Percentiles rank a stretch among this genome's conserved stretches.
Conservation (phyloP, 2,113 vertebrate species). For the Chaenogobius annularis region DNA sequence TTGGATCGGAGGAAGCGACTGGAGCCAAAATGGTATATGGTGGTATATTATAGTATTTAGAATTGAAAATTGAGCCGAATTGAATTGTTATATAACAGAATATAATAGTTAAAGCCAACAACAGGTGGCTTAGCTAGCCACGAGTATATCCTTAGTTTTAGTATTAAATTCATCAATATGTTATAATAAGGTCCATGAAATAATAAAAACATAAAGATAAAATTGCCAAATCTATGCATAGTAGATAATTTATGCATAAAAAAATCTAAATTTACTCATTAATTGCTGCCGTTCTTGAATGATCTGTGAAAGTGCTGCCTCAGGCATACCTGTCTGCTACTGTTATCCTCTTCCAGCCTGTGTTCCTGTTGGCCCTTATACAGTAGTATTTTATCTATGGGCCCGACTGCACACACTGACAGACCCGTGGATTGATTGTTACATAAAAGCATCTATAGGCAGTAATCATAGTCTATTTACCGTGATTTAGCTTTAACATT, state of each 20-base stretch:
- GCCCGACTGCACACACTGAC: conserved; percentile 34
- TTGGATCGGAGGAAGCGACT: conserved; percentile 60
- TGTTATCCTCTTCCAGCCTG: conserved; percentile 54
- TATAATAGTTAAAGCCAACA: neutral
- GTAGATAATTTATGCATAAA: too few relatives aligned
- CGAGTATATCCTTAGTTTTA: neutral
- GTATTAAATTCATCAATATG: too few relatives aligned
- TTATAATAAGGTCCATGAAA: too few relatives aligned
- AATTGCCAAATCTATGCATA: too few relatives aligned
- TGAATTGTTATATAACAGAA: too few relatives aligned
- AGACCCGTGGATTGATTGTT: conserved; percentile 22
- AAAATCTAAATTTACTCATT: too few relatives aligned
- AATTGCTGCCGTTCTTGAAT: too few relatives aligned
- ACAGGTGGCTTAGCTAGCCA: neutral
- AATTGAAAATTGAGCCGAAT: neutral
- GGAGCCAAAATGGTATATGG: conserved; percentile 49
- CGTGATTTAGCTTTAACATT: conserved; percentile 18
- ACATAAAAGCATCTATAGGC: conserved; percentile 25
- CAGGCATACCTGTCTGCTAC: conserved; percentile 72
- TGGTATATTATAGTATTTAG: neutral
- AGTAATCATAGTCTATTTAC: conserved; percentile 25
- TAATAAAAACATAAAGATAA: too few relatives aligned
- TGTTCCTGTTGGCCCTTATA: conserved; percentile 43
- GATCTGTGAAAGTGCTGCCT: conserved; percentile 50
- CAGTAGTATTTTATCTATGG: conserved; percentile 22